A percentile compares a stretch with the other conserved stretches of the same genome.
These are phyloP conservation scores for Platysteira castanea DNA, from an alignment of 2,113 vertebrate species.

Conservation along the genomic window DNA sequence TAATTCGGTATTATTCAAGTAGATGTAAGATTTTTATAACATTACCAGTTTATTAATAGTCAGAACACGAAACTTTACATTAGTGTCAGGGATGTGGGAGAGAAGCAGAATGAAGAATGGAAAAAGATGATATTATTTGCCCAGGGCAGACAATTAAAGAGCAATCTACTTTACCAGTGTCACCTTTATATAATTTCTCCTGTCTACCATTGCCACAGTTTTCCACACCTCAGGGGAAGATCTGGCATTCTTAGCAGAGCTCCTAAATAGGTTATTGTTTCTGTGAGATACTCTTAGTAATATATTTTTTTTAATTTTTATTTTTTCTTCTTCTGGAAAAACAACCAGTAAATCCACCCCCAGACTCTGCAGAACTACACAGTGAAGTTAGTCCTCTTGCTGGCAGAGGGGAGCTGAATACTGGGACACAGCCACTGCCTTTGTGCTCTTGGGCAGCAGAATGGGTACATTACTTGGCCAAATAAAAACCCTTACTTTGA, in stretches of 20 bases:
- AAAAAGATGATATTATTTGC: conserved; percentile 56
- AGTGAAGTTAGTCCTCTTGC: background rate
- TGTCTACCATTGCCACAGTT: conserved; percentile 16
- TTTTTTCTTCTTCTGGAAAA: background rate
- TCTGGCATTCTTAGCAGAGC: conserved; percentile 7
- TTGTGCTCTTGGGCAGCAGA: background rate
- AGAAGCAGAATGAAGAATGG: conserved; percentile 48
- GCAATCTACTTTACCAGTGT: conserved; percentile 23
- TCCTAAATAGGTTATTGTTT: background rate
- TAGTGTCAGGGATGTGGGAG: conserved; percentile 35
- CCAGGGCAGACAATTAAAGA: conserved; percentile 61
- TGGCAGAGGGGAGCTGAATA: background rate
- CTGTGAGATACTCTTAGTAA: background rate
- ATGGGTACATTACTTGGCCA: background rate
- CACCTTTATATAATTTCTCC: conserved; percentile 45
- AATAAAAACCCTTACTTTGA: background rate
- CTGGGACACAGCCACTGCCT: background rate
- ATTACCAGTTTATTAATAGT: conserved; percentile 53
- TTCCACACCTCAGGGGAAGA: conserved; percentile 34
- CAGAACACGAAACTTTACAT: conserved; percentile 48
- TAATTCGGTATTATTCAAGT: conserved; percentile 4
- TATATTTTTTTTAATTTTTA: background rate
- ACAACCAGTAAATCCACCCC: background rate
- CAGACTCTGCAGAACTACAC: background rate
- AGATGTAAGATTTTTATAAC: conserved; percentile 39